phyloP scores from a whole-genome alignment of 2,113 vertebrate genomes.

The Archilochus colubris region DNA sequence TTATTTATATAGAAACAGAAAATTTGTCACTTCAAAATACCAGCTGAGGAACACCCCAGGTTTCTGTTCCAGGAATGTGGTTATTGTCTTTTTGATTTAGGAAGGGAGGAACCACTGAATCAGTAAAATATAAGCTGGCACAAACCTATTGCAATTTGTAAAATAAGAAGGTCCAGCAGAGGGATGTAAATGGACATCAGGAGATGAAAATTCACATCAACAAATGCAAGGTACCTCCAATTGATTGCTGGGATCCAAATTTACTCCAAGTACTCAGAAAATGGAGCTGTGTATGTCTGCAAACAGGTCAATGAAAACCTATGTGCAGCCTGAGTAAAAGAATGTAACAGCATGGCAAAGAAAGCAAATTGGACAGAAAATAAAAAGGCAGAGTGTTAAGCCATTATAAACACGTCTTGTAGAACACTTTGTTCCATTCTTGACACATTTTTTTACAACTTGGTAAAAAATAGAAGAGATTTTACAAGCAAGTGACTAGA shows the following conservation, averaged over 20 bases:
- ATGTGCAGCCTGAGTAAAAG: background rate
- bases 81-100: background rate
- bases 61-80: background rate
- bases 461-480: background rate
- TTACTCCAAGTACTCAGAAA: conserved; percentile 4
- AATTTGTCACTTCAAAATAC: background rate
- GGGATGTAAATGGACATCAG: background rate
- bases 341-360: background rate
- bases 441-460: background rate
- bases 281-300: background rate
- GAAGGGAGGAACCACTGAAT: background rate
- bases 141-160: accelerated
- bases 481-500: background rate
- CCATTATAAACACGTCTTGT: background rate
- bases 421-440: background rate
- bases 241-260: background rate
- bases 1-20: background rate
- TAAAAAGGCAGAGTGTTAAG: background rate
- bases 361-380: background rate
- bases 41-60: accelerated
- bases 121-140: background rate
- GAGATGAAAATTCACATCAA: background rate
- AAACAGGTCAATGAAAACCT: background rate
- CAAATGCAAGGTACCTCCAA: background rate
- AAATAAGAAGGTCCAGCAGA: background rate